phyloP scores from a whole-genome alignment of 2,797 vertebrate species.

The Pachyuromys duprasi region DNA sequence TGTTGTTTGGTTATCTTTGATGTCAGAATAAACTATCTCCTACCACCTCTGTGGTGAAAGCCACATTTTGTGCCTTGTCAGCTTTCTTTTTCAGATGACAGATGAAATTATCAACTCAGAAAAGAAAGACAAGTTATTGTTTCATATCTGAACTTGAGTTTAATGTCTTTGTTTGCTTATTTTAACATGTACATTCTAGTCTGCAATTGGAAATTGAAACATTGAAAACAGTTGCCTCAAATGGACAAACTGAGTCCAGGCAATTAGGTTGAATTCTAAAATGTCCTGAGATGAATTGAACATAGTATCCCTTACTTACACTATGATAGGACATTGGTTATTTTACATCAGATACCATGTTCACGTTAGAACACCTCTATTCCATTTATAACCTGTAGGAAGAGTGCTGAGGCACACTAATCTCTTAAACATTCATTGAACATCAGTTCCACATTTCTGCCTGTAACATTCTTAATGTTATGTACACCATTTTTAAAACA shows the following conservation, averaged over 20 bases:
- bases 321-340: background rate
- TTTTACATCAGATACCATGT: background rate
- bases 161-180: background rate
- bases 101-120: background rate
- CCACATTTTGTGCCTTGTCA: background rate
- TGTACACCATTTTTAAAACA: background rate
- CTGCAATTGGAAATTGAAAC: conserved; percentile 19
- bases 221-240: background rate
- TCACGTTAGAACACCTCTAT: background rate
- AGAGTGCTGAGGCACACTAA: background rate
- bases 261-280: background rate
- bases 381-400: background rate
- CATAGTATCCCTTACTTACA: background rate
- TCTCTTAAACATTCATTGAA: background rate
- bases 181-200: background rate
- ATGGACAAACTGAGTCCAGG: background rate
- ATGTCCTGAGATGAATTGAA: background rate
- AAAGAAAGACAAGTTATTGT: background rate
- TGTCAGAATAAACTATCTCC: background rate
- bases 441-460: background rate
- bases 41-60: background rate
- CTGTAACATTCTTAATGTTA: no score
- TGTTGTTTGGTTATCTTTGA: background rate
- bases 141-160: background rate
- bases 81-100: background rate